Evolutionary conservation across 2,797 vertebrate genomes (phyloP).

Genomic region (Delichon dasypus): DNA sequence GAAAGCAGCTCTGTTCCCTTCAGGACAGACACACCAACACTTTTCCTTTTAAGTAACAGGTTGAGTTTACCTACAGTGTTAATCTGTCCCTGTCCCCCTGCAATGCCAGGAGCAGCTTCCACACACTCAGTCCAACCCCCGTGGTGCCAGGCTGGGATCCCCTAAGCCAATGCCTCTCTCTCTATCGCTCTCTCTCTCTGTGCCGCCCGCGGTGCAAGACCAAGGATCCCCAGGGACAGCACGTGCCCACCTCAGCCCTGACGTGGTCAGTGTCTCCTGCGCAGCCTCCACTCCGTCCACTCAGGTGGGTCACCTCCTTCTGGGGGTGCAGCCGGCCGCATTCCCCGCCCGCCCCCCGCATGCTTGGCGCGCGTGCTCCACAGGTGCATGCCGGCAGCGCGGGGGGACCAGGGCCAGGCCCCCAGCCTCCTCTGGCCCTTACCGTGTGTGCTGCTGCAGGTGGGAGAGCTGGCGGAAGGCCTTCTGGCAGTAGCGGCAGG

Average conservation of each 20-base stretch:
- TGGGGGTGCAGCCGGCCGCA: slow-evolving; percentile 66
- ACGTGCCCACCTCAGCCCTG: slow-evolving; percentile 65
- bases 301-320: slow-evolving; percentile 64
- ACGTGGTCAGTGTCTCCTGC: slow-evolving; percentile 64
- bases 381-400: slow-evolving; percentile 77
- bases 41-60: not conserved
- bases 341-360: slow-evolving; percentile 79
- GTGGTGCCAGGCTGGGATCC: slow-evolving; percentile 12
- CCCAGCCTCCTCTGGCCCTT: slow-evolving; percentile 82
- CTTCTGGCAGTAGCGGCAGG: slow-evolving; percentile 96
- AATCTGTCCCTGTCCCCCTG: slow-evolving; percentile 29
- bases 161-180: slow-evolving; percentile 56
- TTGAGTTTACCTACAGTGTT: not conserved
- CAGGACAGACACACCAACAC: not conserved
- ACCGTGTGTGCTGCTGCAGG: slow-evolving; percentile 95
- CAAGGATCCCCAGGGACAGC: slow-evolving; percentile 54
- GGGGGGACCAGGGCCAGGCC: slow-evolving; percentile 76
- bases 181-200: slow-evolving; percentile 66
- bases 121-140: slow-evolving; percentile 54
- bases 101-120: slow-evolving; percentile 53
- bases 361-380: slow-evolving; percentile 79
- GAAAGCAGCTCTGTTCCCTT: not conserved
- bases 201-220: slow-evolving; percentile 48
- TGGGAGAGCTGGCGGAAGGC: slow-evolving; percentile 98
- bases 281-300: slow-evolving; percentile 72